Evolutionary conservation across 2,888 invertebrate genomes (phyloP).

Genomic region (Hydropsyche betteni): DNA sequence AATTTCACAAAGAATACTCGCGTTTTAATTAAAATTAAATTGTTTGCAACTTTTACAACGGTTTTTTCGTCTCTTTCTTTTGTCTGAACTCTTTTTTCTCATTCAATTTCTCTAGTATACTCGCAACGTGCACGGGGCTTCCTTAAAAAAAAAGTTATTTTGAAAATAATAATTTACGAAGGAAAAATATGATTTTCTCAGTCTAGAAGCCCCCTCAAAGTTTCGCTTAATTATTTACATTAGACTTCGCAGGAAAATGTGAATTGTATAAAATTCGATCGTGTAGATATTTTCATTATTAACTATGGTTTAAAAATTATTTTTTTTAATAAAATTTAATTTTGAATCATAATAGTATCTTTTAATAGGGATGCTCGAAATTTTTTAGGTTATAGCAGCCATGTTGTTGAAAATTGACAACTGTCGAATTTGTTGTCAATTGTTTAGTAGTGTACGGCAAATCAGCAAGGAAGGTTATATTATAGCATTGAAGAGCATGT

Average conservation of each 20-base stretch:
- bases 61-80: slow-evolving; percentile 9
- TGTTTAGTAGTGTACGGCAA: no score
- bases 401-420: no score
- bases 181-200: slow-evolving; percentile 15
- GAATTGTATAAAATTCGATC: no score
- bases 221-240: slow-evolving; percentile 37
- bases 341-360: no score
- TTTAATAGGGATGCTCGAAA: no score
- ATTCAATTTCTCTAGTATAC: no score
- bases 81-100: not conserved
- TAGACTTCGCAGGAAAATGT: slow-evolving; percentile 11
- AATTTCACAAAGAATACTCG: slow-evolving; percentile 41
- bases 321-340: no score
- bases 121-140: no score
- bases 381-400: no score
- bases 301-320: not conserved
- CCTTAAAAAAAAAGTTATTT: slow-evolving; percentile 38
- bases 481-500: no score
- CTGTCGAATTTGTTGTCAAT: no score
- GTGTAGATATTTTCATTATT: not conserved
- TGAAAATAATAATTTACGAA: slow-evolving; percentile 42
- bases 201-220: slow-evolving; percentile 25
- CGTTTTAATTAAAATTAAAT: slow-evolving; percentile 47
- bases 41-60: slow-evolving; percentile 43
- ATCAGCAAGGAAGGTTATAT: no score